Base-by-base conservation (phyloP, 2,888 invertebrate genomes). In the Chirona hameri region DNA sequence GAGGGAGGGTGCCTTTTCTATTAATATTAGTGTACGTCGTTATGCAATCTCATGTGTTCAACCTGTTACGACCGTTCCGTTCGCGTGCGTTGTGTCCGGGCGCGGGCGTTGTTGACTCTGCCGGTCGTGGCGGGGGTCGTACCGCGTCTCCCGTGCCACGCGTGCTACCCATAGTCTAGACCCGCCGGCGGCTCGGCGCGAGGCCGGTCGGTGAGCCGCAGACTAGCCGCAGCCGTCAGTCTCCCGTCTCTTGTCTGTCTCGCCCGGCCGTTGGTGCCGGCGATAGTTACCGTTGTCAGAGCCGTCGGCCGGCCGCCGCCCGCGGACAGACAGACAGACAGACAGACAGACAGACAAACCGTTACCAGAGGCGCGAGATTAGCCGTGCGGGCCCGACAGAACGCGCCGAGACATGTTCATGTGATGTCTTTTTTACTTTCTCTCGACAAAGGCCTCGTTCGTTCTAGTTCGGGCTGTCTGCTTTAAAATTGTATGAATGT, bases 1-100 rank as follows among this genome's bases (percentile, higher is more conserved):
- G 72, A 14, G 72, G 72, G 72, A 39, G 72, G 72, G 72, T 72
- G 72, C 72, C 72, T 72, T 72, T 72, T 72, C 72, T 72, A 72
- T 72, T 72, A 72, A 72, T 72, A 39, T 72, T 39, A 31, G 72
- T 39, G 72, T 72, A 39, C 52, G 18, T 18, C 52, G 52, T 52
- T 72, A 72, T 72, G 72, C 72, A 72, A 39, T 72, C 39, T 39
- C n/a, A 39, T 69, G 69, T 69, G 72, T 72, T 72, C 72, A 21
- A 21, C 31, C 3, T 72, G 72, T 21, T 72, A n/a, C 31, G 39
- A 18, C 9, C 39, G 31, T 21, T 31, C 21, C 1, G 72, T 72
- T 18, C 7, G 39, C 72, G 72, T 72, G 2, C 7, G 39, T 31
- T 0, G 72, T 18, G 72, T 39, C 9, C 24, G 60, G 24, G 24